Percentiles rank a stretch among this genome's conserved stretches.
phyloP scores from a whole-genome alignment of 2,888 invertebrate species.

The Cheilosia urbana region DNA sequence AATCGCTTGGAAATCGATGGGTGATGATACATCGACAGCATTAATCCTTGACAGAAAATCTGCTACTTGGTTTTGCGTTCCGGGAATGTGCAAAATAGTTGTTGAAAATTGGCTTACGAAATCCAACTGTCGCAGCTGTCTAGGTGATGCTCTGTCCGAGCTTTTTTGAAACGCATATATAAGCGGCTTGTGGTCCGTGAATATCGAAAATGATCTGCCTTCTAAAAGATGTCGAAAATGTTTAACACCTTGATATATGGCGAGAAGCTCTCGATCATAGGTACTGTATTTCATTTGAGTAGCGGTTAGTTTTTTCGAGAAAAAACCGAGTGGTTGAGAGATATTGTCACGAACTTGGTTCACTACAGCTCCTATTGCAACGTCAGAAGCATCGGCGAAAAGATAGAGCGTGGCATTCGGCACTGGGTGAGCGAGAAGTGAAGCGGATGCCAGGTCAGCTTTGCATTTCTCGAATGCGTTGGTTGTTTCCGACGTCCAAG shows the following conservation, averaged over 20 bases:
- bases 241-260: neutral
- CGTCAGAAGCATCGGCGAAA: slow-evolving; percentile 75
- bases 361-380: neutral
- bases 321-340: neutral
- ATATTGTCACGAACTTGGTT: neutral
- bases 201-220: slow-evolving; percentile 3
- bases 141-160: neutral
- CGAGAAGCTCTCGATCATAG: neutral
- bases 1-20: slow-evolving; percentile 20
- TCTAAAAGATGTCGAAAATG: neutral
- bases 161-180: neutral
- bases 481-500: no score
- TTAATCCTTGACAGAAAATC: slow-evolving; percentile 42
- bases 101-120: slow-evolving; percentile 8
- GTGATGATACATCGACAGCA: neutral
- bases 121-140: slow-evolving; percentile 3
- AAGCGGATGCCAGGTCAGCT: no score
- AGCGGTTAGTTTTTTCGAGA: slow-evolving; percentile 67
- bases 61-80: slow-evolving; percentile 38
- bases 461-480: no score
- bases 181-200: slow-evolving; percentile 18
- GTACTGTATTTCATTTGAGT: slow-evolving; percentile 54
- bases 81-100: slow-evolving; percentile 25
- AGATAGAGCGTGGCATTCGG: no score
- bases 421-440: no score